These are phyloP conservation scores for Troides helena DNA, from an alignment of 2,888 invertebrate genomes.

Conservation along the genomic window DNA sequence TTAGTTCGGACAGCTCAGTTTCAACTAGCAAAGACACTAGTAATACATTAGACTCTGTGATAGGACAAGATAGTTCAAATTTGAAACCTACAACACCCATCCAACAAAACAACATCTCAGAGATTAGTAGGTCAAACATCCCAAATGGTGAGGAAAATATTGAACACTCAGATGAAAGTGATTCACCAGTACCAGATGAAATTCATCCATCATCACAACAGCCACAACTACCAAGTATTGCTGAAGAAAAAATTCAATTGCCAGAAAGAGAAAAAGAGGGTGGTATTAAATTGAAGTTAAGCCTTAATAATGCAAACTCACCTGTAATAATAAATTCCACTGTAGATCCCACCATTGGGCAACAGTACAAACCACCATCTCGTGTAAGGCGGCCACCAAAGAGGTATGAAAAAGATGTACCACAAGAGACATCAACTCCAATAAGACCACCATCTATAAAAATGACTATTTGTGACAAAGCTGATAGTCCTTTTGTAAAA, in stretches of 20 bases:
- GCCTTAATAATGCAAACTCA: conserved; percentile 73
- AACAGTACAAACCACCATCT: conserved; percentile 66
- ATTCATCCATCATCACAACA: conserved; percentile 39
- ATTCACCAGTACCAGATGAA: conserved; percentile 54
- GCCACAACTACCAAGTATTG: conserved; percentile 40
- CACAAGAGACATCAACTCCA: conserved; percentile 39
- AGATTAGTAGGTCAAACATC: conserved; percentile 34
- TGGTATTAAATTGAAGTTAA: conserved; percentile 73
- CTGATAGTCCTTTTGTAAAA: conserved; percentile 73
- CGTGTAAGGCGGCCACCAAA: conserved; percentile 68
- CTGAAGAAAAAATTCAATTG: conserved; percentile 46
- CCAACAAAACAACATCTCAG: conserved; percentile 35
- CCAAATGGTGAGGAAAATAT: conserved; percentile 65
- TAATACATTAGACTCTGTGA: conserved; percentile 53
- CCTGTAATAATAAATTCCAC: conserved; percentile 76
- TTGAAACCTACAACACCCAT: conserved; percentile 39
- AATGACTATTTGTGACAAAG: conserved; percentile 77
- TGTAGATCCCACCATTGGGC: conserved; percentile 71
- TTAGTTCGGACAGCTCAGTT: conserved; percentile 51
- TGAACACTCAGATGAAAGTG: conserved; percentile 63
- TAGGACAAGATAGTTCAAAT: conserved; percentile 52
- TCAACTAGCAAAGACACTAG: conserved; percentile 54
- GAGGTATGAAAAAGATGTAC: conserved; percentile 62
- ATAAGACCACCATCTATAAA: conserved; percentile 67
- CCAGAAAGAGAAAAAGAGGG: conserved; percentile 62